Conservation (phyloP, 1,140 invertebrate genomes). For the Coptotermes formosanus region DNA sequence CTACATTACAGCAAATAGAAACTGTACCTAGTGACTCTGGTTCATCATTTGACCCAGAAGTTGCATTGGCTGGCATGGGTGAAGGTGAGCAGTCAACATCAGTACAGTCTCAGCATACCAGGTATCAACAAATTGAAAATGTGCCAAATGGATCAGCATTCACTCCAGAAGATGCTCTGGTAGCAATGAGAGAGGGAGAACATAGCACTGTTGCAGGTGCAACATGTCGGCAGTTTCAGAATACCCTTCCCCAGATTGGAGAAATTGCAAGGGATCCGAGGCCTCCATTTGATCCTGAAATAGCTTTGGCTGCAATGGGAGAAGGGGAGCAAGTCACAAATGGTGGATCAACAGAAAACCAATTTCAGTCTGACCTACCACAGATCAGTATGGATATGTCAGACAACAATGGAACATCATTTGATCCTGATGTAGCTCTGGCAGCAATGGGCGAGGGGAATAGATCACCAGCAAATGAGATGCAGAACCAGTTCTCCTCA, state of each 20-base stretch:
- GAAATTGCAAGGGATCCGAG: no score
- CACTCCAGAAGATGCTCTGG: constrained; percentile 31
- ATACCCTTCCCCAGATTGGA: background rate
- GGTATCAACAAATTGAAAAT: background rate
- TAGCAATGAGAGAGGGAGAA: constrained; percentile 29
- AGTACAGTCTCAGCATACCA: background rate
- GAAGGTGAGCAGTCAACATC: constrained; percentile 20
- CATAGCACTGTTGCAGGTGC: background rate
- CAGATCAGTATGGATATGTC: background rate
- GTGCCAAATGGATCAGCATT: constrained; percentile 9
- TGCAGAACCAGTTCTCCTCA: background rate
- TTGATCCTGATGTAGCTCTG: constrained; percentile 27
- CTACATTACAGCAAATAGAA: background rate
- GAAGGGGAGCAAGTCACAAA: constrained; percentile 20
- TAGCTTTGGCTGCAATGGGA: constrained; percentile 28
- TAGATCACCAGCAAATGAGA: background rate
- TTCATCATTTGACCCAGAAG: constrained; percentile 21
- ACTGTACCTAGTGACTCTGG: background rate
- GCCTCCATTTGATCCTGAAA: constrained; percentile 17
- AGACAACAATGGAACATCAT: background rate
- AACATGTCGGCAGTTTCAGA: background rate
- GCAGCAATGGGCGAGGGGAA: constrained; percentile 30
- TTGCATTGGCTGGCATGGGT: constrained; percentile 24
- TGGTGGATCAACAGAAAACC: background rate
- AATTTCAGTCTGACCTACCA: background rate